Conservation (phyloP, 1,140 invertebrate species). For the Aphaenogaster rudis region DNA sequence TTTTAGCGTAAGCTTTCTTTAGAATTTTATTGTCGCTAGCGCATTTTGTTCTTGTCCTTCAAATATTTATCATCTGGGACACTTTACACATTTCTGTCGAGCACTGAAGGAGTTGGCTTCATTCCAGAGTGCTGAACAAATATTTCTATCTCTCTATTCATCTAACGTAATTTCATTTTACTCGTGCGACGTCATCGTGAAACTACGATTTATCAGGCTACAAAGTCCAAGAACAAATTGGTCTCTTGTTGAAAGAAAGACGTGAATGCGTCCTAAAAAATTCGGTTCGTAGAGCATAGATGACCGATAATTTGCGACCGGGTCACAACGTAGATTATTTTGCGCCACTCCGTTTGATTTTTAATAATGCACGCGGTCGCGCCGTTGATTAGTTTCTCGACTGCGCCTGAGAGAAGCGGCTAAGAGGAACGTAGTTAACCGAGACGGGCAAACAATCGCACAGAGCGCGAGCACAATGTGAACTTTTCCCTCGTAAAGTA, state of each 20-base stretch:
- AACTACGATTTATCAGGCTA: slow-evolving; percentile 15
- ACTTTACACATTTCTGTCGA: slow-evolving; percentile 9
- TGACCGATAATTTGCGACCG: slow-evolving; percentile 44
- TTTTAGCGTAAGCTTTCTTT: neutral
- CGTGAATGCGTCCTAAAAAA: neutral
- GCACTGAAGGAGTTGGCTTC: slow-evolving; percentile 8
- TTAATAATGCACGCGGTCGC: slow-evolving; percentile 43
- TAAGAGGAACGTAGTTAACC: slow-evolving; percentile 18
- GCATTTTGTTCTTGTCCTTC: neutral
- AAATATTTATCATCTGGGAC: slow-evolving; percentile 35
- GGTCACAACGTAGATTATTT: slow-evolving; percentile 44
- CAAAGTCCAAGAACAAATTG: slow-evolving; percentile 55
- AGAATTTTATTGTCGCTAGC: neutral
- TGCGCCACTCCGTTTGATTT: slow-evolving; percentile 28
- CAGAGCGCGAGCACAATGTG: slow-evolving; percentile 3
- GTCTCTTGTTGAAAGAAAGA: slow-evolving; percentile 2
- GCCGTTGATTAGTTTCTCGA: slow-evolving; percentile 20
- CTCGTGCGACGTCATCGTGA: neutral
- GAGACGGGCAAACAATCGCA: slow-evolving; percentile 23
- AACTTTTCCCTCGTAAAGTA: slow-evolving; percentile 26
- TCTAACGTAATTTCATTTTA: slow-evolving; percentile 23
- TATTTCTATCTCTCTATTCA: slow-evolving; percentile 24
- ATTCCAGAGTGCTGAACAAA: slow-evolving; percentile 29
- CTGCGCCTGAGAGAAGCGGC: neutral
- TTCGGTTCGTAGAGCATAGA: neutral